These are phyloP conservation scores for Ceramica pisi DNA, from an alignment of 2,888 invertebrate species.

Conservation along the genomic window DNA sequence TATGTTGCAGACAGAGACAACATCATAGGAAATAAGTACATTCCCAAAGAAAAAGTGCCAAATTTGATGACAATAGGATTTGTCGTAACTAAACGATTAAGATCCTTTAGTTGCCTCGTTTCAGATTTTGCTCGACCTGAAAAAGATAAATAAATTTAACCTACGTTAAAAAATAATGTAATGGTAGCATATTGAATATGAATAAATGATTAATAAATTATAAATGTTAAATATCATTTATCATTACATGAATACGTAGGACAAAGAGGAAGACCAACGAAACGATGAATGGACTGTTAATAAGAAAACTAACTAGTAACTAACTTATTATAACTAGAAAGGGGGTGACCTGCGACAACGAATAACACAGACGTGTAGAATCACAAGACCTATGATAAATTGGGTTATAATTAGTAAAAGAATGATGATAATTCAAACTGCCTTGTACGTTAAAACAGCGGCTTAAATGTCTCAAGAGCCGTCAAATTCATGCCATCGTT, in stretches of 20 bases:
- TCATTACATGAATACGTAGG: too few species aligned
- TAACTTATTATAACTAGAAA: accelerated
- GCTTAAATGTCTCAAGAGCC: too few species aligned
- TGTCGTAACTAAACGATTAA: slow-evolving; percentile 52
- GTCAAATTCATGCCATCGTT: too few species aligned
- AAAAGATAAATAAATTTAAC: slow-evolving; percentile 4
- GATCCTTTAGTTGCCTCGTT: slow-evolving; percentile 50
- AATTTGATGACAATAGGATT: slow-evolving; percentile 55
- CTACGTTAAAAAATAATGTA: not conserved
- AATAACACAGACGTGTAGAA: not conserved
- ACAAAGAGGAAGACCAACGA: not conserved
- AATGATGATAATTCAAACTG: not conserved
- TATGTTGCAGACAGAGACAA: slow-evolving; percentile 50
- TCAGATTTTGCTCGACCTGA: slow-evolving; percentile 38
- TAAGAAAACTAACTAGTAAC: too few species aligned
- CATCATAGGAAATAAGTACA: slow-evolving; percentile 57
- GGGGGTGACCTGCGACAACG: not conserved
- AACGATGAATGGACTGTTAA: not conserved
- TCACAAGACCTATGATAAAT: not conserved
- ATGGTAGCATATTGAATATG: too few species aligned
- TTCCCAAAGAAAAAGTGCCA: slow-evolving; percentile 52
- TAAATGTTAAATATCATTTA: too few species aligned
- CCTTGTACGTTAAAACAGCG: not conserved
- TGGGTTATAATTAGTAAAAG: not conserved
- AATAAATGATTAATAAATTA: too few species aligned